Percentiles rank a stretch among this genome's conserved stretches.
These are phyloP conservation scores for Fulmarus glacialis DNA, from an alignment of 2,113 vertebrate genomes.

Conservation along the genomic window DNA sequence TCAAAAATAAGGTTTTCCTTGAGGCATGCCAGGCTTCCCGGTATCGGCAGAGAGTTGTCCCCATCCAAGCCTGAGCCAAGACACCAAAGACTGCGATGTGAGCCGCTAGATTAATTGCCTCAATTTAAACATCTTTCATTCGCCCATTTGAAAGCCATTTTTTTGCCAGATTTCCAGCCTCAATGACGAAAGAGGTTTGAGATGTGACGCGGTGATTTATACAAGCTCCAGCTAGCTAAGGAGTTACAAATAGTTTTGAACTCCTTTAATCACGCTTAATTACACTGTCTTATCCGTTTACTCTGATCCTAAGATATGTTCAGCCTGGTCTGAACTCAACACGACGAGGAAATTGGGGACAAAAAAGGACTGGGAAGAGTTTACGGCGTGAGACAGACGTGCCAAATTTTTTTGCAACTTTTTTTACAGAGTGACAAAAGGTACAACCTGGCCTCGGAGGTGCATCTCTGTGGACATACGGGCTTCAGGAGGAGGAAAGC, in stretches of 20 bases:
- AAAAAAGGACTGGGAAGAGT: background rate
- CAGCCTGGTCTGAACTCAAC: background rate
- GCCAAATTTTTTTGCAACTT: background rate
- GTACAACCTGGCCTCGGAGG: fast-evolving
- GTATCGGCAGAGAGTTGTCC: background rate
- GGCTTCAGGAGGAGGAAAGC: background rate
- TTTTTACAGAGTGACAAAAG: background rate
- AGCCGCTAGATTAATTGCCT: background rate
- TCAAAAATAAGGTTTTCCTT: background rate
- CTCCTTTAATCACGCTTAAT: background rate
- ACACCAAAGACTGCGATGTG: fast-evolving
- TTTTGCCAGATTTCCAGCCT: background rate
- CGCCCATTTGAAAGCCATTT: background rate
- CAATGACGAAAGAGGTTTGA: background rate
- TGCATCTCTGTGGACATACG: fast-evolving
- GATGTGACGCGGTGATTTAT: background rate
- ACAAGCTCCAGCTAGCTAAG: background rate
- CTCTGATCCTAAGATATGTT: background rate
- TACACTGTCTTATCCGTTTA: background rate
- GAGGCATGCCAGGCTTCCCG: background rate
- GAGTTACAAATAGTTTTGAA: background rate
- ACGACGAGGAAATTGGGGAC: fast-evolving
- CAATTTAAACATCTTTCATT: background rate
- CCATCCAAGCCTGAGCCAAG: background rate
- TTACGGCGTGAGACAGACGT: background rate